Percentiles rank a stretch among this genome's conserved stretches.
phyloP scores from a whole-genome alignment of 2,113 vertebrate species.

The Tor tambroides region DNA sequence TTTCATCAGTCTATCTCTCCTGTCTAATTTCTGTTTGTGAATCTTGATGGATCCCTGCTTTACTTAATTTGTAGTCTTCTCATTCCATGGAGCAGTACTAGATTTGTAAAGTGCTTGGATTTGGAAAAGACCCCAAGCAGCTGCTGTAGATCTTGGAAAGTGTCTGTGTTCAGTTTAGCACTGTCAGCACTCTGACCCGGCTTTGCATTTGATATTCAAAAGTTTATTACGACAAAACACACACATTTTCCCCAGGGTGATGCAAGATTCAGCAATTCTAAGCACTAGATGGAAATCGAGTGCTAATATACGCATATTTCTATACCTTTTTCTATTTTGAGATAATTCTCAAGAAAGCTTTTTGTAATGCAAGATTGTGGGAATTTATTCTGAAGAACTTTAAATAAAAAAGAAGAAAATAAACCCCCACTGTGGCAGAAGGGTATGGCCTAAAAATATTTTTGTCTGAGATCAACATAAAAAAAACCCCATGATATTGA shows the following conservation, averaged over 20 bases:
- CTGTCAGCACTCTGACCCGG: constrained; percentile 55
- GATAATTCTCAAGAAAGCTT: not conserved
- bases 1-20: constrained; percentile 53
- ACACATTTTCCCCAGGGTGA: constrained; percentile 29
- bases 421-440: not conserved
- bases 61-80: constrained; percentile 64
- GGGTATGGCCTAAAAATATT: not conserved
- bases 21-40: constrained; percentile 48
- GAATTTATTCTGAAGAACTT: constrained; percentile 30
- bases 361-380: constrained; percentile 19
- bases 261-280: constrained; percentile 18
- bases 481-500: not conserved
- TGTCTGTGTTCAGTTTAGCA: constrained; percentile 67
- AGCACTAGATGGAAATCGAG: not conserved
- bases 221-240: constrained; percentile 28
- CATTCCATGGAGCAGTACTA: constrained; percentile 66
- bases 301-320: not conserved
- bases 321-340: not conserved
- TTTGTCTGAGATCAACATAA: not conserved
- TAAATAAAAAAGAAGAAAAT: constrained; percentile 15
- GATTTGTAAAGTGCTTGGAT: constrained; percentile 66
- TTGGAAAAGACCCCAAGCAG: constrained; percentile 69
- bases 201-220: constrained; percentile 22
- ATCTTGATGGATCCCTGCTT: constrained; percentile 62
- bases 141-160: constrained; percentile 67